phyloP scores from a whole-genome alignment of 1,140 invertebrate genomes.

The Drosophila murphyi region DNA sequence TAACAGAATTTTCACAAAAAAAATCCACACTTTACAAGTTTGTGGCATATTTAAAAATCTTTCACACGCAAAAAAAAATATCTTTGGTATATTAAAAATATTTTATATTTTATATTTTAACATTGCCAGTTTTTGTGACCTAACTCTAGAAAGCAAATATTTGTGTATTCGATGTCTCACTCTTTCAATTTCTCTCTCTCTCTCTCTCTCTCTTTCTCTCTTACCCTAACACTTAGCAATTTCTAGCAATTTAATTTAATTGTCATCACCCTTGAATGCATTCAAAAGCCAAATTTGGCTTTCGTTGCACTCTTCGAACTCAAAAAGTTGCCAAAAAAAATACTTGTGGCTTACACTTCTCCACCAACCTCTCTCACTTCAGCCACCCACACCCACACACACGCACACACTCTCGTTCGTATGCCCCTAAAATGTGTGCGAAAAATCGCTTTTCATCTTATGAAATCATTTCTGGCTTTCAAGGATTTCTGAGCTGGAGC shows the following conservation, averaged over 20 bases:
- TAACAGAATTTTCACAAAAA: too few relatives aligned
- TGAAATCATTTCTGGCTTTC: slow-evolving; percentile 73
- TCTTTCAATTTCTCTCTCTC: not conserved
- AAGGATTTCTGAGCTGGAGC: slow-evolving; percentile 59
- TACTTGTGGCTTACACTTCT: slow-evolving; percentile 38
- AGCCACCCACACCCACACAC: not conserved
- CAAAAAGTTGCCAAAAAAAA: slow-evolving; percentile 57
- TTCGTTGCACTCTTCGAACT: slow-evolving; percentile 55
- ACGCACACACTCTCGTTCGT: slow-evolving; percentile 2
- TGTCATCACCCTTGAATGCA: slow-evolving; percentile 40
- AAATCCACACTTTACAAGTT: too few relatives aligned
- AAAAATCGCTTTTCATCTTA: slow-evolving; percentile 75
- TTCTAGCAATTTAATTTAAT: slow-evolving; percentile 50
- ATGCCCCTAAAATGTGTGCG: slow-evolving; percentile 54
- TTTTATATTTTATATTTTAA: too few relatives aligned
- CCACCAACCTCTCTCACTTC: not conserved
- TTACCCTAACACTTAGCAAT: not conserved
- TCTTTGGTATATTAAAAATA: too few relatives aligned
- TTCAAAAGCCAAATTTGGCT: slow-evolving; percentile 13
- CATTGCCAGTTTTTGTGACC: too few relatives aligned
- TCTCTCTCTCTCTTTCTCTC: not conserved
- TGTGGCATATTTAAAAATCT: too few relatives aligned
- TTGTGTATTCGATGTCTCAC: not conserved
- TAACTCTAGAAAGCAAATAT: too few relatives aligned
- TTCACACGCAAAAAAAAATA: too few relatives aligned